phyloP scores from a whole-genome alignment of 2,797 vertebrate species.

The Crotalus adamanteus region DNA sequence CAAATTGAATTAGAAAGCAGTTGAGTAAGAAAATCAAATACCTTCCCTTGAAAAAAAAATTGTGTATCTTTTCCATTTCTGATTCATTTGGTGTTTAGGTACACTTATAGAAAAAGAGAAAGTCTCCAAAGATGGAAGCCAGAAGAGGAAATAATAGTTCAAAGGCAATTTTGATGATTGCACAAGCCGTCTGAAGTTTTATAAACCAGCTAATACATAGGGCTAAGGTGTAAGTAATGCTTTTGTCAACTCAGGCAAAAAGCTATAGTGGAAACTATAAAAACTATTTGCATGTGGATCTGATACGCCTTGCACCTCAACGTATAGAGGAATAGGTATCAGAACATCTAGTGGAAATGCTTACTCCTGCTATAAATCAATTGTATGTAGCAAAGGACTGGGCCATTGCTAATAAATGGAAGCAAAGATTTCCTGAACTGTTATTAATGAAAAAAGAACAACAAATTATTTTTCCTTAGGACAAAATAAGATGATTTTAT shows the following conservation, averaged over 20 bases:
- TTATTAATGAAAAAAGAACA: slow-evolving; percentile 31
- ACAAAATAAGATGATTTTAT: slow-evolving; percentile 27
- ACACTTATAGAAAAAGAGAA: too few relatives aligned
- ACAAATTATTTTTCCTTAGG: background rate
- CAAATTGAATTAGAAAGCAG: too few relatives aligned
- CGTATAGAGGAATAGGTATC: slow-evolving; percentile 34
- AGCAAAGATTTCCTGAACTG: slow-evolving; percentile 42
- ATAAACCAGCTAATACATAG: too few relatives aligned
- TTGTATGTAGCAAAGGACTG: slow-evolving; percentile 21
- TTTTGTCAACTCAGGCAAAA: slow-evolving; percentile 27
- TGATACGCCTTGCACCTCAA: slow-evolving; percentile 50
- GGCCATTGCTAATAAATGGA: slow-evolving; percentile 30
- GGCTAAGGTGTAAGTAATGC: background rate
- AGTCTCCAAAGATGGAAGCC: too few relatives aligned
- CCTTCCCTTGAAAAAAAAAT: too few relatives aligned
- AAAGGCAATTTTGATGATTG: too few relatives aligned
- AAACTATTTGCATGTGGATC: slow-evolving; percentile 40
- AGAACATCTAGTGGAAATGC: slow-evolving; percentile 31
- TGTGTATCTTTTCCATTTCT: too few relatives aligned
- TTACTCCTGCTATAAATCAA: slow-evolving; percentile 52
- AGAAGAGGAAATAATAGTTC: too few relatives aligned
- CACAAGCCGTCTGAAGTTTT: too few relatives aligned
- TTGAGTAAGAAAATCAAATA: too few relatives aligned
- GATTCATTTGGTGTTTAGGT: too few relatives aligned
- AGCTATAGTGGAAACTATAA: slow-evolving; percentile 26